These are phyloP conservation scores for Potamarius usumacintae DNA, from an alignment of 2,113 vertebrate genomes.

Conservation along the genomic window DNA sequence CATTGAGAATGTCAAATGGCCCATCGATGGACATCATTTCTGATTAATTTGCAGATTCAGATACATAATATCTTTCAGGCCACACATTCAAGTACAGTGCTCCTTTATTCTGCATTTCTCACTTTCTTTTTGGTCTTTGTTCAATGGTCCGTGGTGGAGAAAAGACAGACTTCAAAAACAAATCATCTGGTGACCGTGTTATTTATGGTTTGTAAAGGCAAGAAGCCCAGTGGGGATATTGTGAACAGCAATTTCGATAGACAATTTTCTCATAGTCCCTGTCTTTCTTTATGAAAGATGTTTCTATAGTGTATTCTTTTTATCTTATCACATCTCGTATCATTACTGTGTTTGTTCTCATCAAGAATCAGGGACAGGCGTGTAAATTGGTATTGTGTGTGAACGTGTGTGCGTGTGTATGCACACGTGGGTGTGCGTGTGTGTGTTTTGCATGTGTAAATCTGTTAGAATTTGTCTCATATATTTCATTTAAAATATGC, in stretches of 20 bases:
- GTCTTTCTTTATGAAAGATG: neutral
- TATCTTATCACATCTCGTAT: constrained; percentile 39
- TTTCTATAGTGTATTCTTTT: neutral
- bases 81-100: neutral
- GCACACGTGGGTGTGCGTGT: neutral
- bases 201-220: constrained; percentile 49
- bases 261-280: constrained; percentile 36
- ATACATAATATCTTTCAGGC: neutral
- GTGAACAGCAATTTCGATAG: constrained; percentile 50
- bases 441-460: neutral
- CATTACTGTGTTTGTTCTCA: constrained; percentile 12
- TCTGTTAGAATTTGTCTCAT: neutral
- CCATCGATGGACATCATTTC: neutral
- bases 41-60: constrained; percentile 5
- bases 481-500: neutral
- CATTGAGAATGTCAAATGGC: neutral
- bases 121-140: constrained; percentile 10
- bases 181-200: constrained; percentile 49
- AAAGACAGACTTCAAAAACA: constrained; percentile 37
- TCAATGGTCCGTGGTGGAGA: constrained; percentile 37
- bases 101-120: constrained; percentile 19
- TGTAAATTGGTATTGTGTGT: neutral
- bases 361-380: neutral
- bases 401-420: neutral
- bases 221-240: constrained; percentile 39